Evolutionary conservation across 2,113 vertebrate genomes (phyloP).

Genomic region (Elaphurus davidianus): DNA sequence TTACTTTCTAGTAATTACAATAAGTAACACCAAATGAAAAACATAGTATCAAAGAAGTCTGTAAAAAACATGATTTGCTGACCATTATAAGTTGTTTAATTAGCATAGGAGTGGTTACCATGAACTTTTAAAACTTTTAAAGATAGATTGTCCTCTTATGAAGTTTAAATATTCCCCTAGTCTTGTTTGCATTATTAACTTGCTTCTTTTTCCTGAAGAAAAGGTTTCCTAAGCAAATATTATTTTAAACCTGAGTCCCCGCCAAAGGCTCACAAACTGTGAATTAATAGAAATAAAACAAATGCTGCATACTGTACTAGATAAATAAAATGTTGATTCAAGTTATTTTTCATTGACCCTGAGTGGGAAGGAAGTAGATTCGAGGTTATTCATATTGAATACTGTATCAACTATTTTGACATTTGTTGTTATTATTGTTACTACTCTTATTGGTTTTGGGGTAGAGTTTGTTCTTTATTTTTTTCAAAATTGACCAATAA

Average conservation of each 20-base stretch:
- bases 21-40: background rate
- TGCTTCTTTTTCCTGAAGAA: background rate
- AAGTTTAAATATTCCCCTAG: background rate
- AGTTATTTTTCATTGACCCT: conserved; percentile 4
- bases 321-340: conserved; percentile 33
- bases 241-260: background rate
- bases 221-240: conserved; percentile 31
- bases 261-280: conserved; percentile 10
- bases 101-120: background rate
- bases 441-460: background rate
- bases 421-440: background rate
- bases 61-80: background rate
- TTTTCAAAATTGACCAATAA: background rate
- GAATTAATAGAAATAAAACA: conserved; percentile 35
- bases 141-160: background rate
- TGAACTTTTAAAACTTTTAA: background rate
- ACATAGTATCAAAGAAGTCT: background rate
- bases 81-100: background rate
- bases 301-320: conserved; percentile 12
- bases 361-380: background rate
- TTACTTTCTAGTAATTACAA: background rate
- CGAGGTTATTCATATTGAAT: background rate
- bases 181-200: conserved; percentile 10
- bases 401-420: background rate
- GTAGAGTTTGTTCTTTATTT: background rate